phyloP scores from a whole-genome alignment of 1,140 invertebrate species.

The Trissolcus basalis region DNA sequence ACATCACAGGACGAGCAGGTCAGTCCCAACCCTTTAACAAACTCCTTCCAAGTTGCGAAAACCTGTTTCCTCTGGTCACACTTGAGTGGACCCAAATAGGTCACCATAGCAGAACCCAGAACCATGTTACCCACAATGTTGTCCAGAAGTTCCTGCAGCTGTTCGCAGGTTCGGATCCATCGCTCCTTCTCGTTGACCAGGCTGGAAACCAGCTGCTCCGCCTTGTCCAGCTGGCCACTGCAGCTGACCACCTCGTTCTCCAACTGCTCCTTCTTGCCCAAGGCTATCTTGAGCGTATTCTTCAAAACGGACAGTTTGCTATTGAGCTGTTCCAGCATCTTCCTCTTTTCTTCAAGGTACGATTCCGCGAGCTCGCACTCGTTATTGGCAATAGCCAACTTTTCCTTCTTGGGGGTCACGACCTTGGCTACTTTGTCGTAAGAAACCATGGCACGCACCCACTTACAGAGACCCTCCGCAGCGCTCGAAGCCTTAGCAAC shows the following conservation, averaged over 20 bases:
- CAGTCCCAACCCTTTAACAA: slow-evolving; percentile 76
- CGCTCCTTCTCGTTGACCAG: slow-evolving; percentile 82
- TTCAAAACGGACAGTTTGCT: slow-evolving; percentile 78
- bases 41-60: slow-evolving; percentile 76
- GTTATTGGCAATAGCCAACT: slow-evolving; percentile 78
- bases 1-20: slow-evolving; percentile 78
- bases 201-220: slow-evolving; percentile 80
- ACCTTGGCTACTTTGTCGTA: slow-evolving; percentile 84
- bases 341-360: slow-evolving; percentile 80
- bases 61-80: slow-evolving; percentile 72
- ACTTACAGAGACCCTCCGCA: slow-evolving; percentile 84
- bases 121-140: slow-evolving; percentile 81
- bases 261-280: slow-evolving; percentile 78
- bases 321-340: slow-evolving; percentile 78
- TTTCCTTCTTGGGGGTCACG: slow-evolving; percentile 81
- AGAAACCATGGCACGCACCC: slow-evolving; percentile 84
- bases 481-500: slow-evolving; percentile 84
- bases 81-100: slow-evolving; percentile 81
- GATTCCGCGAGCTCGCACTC: slow-evolving; percentile 79
- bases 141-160: slow-evolving; percentile 78
- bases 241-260: slow-evolving; percentile 75
- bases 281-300: slow-evolving; percentile 73
- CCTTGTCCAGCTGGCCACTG: slow-evolving; percentile 82
- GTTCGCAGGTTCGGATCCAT: slow-evolving; percentile 79
- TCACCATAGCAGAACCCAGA: slow-evolving; percentile 81